These are phyloP conservation scores for Epinephelus malabaricus DNA, from an alignment of 2,797 vertebrate species.

Conservation along the genomic window DNA sequence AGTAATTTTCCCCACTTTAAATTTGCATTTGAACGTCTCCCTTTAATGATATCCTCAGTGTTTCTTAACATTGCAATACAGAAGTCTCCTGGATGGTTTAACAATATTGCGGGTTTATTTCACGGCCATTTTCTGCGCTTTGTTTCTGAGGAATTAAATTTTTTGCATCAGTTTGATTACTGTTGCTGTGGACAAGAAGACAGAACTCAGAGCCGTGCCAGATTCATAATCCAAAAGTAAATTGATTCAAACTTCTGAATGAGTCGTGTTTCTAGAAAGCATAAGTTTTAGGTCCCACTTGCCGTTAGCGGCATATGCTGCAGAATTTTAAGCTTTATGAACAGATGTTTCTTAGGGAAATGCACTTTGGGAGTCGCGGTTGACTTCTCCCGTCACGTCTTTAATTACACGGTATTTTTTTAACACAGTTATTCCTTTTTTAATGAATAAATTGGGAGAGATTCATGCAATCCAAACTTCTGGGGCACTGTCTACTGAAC, in stretches of 20 bases:
- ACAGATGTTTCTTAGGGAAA: not conserved
- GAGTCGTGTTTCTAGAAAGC: not conserved
- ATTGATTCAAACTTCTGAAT: not conserved
- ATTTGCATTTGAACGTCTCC: not conserved
- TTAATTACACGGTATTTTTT: not conserved
- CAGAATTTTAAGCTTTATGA: not conserved
- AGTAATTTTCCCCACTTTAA: not conserved
- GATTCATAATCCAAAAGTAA: not conserved
- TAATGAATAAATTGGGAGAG: slow-evolving; percentile 2
- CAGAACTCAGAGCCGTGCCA: not conserved
- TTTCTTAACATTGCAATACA: not conserved
- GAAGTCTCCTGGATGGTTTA: not conserved
- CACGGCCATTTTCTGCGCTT: not conserved
- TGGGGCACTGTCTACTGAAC: not conserved
- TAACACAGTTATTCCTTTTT: not conserved
- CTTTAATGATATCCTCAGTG: not conserved
- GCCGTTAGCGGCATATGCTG: not conserved
- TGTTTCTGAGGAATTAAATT: not conserved
- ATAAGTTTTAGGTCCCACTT: not conserved
- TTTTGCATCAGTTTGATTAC: not conserved
- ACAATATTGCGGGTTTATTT: slow-evolving; percentile 3
- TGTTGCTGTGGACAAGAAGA: not conserved
- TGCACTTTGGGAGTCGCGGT: not conserved
- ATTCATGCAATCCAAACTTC: not conserved
- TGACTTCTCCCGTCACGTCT: not conserved